phyloP scores from a whole-genome alignment of 2,113 vertebrate genomes.

The Athene noctua region DNA sequence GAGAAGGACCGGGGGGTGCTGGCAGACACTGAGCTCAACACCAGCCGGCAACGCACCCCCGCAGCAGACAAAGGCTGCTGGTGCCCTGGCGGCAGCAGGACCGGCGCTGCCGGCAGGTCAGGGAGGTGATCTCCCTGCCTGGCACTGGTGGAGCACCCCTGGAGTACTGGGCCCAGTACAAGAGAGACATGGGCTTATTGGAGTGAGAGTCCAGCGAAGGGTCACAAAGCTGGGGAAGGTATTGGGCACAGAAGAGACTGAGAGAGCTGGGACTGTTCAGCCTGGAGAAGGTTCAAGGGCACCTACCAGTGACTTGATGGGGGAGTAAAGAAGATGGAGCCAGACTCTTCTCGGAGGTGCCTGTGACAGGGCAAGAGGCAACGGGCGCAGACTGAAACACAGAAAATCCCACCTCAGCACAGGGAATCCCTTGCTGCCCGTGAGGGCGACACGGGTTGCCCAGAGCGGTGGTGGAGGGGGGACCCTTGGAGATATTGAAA shows the following conservation, averaged over 20 bases:
- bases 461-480: not conserved
- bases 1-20: not conserved
- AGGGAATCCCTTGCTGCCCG: not conserved
- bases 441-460: not conserved
- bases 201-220: not conserved
- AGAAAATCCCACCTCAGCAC: too few species aligned
- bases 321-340: not conserved
- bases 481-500: not conserved
- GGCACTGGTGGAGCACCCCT: not conserved
- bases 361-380: not conserved
- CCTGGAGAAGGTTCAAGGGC: not conserved
- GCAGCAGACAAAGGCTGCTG: not conserved
- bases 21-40: not conserved
- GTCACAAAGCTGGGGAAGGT: not conserved
- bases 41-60: not conserved
- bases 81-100: not conserved
- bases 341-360: not conserved
- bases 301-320: not conserved
- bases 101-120: too few species aligned
- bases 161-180: not conserved
- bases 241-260: not conserved
- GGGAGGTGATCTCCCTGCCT: not conserved
- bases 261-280: not conserved
- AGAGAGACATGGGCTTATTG: not conserved
- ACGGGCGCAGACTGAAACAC: fast-evolving